Evolutionary conservation across 2,797 vertebrate genomes (phyloP).

Genomic region (Lates japonicus): DNA sequence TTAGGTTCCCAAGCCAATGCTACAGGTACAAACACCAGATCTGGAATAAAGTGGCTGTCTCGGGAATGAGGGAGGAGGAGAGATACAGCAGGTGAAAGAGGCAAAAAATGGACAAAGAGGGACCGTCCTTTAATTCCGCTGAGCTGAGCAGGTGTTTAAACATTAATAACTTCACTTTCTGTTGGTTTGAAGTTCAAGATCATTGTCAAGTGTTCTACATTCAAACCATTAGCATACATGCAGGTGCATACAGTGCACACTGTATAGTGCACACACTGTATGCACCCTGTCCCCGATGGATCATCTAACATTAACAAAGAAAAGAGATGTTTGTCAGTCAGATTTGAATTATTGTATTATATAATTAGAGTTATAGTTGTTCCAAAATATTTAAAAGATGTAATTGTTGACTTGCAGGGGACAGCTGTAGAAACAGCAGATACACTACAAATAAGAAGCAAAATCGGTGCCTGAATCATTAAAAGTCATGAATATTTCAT

Average conservation of each 20-base stretch:
- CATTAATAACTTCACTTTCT: conserved; percentile 62
- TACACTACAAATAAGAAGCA: conserved; percentile 55
- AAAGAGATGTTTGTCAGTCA: not conserved
- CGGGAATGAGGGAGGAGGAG: too few species aligned
- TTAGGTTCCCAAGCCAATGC: not conserved
- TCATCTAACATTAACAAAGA: not conserved
- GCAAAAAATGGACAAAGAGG: conserved; percentile 31
- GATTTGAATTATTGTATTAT: not conserved
- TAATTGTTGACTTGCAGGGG: conserved; percentile 55
- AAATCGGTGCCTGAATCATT: conserved; percentile 75
- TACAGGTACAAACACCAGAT: not conserved
- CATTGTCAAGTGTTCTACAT: conserved; percentile 59
- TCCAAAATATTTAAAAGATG: not conserved
- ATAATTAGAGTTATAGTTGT: not conserved
- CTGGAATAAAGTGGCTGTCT: not conserved
- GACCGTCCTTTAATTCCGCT: conserved; percentile 36
- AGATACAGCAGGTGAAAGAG: not conserved
- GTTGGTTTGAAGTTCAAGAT: conserved; percentile 62
- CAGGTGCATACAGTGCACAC: not conserved
- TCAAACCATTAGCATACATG: conserved; percentile 44
- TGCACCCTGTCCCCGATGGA: not conserved
- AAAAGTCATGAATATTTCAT: conserved; percentile 82
- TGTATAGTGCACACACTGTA: not conserved
- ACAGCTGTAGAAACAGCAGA: conserved; percentile 29
- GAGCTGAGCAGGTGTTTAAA: conserved; percentile 57